Base-by-base conservation (phyloP, 2,113 vertebrate genomes). In the Larimichthys polyactis region DNA sequence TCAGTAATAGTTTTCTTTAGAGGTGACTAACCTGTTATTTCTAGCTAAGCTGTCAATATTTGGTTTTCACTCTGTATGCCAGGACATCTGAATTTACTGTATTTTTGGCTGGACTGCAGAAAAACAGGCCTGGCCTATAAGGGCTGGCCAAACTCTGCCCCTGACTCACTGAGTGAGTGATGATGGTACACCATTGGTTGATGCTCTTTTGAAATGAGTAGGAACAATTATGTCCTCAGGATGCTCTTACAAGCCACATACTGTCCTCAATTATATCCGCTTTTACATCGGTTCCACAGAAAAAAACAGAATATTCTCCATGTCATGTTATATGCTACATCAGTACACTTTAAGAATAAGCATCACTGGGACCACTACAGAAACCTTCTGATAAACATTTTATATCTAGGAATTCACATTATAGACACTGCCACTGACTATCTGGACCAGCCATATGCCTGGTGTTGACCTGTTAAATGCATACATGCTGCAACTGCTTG, bases 41-140 rank as follows among this genome's bases (percentile, higher is more conserved):
- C 15, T 54, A 19, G n/a, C 32, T 68, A 49, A 20, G 27, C 66
- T 57, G 68, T 59, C 22, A 79, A 69, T 72, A 57, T 68, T 64
- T 79, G 57, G 29, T 59, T 76, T 62, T 69, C 43, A 65, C 16
- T 75, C 44, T 11, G 12, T 32, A 57, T 6, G 36, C 14, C 22
- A 10, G 6, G 2, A 48, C 17, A 29, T 65, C 11, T 52, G 4
- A 54, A 75, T 24, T 70, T 49, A 10, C 2, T 36, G 10, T 20
- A 44, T 66, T 75, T 71, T 70, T 22, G 15, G 8, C 27, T 19
- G 15, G 15, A 60, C 12, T 2, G 24, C 57, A 58, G 5, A 24
- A 58, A 58, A 58, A 14, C 22, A 5, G 7, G 2, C 57, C 12
- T 29, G 14, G 5, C 24, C 57, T 27, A 3, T 27, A 27, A 58